A percentile compares a stretch with the other conserved stretches of the same genome.
phyloP scores from a whole-genome alignment of 2,797 vertebrate genomes.

The Lagodon rhomboides region DNA sequence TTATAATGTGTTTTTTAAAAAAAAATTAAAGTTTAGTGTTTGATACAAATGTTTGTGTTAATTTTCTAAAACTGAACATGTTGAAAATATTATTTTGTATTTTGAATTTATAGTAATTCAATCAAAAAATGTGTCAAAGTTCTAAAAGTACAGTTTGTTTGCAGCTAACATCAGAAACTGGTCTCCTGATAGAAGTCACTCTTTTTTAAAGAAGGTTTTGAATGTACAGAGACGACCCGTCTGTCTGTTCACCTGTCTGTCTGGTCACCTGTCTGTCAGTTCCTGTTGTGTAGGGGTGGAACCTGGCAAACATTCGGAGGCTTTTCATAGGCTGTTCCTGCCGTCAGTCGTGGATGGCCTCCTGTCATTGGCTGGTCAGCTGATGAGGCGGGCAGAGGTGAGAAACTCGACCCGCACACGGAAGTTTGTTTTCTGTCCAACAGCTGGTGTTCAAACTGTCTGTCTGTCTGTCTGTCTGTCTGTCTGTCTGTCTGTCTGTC shows the following conservation, averaged over 20 bases:
- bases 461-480: background rate
- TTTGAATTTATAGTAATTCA: background rate
- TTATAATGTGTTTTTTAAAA: too few relatives aligned
- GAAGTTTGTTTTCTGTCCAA: background rate
- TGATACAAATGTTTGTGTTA: too few relatives aligned
- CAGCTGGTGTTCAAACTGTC: background rate
- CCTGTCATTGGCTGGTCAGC: conserved; percentile 87
- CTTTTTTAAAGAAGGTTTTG: background rate
- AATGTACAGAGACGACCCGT: background rate
- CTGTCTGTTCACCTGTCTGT: background rate
- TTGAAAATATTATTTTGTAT: too few relatives aligned
- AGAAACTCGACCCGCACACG: background rate
- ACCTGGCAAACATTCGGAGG: conserved; percentile 81
- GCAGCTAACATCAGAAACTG: background rate
- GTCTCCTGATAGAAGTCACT: background rate
- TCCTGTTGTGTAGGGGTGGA: conserved; percentile 92
- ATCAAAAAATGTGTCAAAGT: too few relatives aligned
- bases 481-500: background rate
- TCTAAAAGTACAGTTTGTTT: too few relatives aligned
- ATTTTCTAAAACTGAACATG: too few relatives aligned
- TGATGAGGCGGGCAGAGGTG: conserved; percentile 74
- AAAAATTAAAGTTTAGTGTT: too few relatives aligned
- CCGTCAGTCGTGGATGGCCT: conserved; percentile 88
- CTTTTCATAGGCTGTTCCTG: conserved; percentile 89
- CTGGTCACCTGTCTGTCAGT: conserved; percentile 73